A percentile compares a stretch with the other conserved stretches of the same genome.
These are phyloP conservation scores for Forbesichthys papilliferus DNA, from an alignment of 2,113 vertebrate species.

Conservation along the genomic window DNA sequence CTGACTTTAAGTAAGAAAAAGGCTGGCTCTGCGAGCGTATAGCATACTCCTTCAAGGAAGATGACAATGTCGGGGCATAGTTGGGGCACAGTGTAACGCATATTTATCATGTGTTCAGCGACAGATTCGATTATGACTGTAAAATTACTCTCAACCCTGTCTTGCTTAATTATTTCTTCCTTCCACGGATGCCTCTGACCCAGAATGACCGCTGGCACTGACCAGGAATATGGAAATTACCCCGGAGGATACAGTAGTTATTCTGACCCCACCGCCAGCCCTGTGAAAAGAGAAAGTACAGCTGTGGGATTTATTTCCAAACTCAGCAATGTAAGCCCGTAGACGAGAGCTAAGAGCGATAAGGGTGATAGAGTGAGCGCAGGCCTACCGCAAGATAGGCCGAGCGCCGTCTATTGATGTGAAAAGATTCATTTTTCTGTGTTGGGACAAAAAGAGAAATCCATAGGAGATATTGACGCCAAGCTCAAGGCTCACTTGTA, in stretches of 20 bases:
- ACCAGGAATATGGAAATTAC: constrained; percentile 39
- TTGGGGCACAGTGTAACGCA: background rate
- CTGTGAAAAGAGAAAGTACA: background rate
- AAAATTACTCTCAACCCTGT: background rate
- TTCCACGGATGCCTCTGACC: constrained; percentile 20
- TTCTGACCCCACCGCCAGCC: background rate
- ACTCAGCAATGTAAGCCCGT: constrained; percentile 38
- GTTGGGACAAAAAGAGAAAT: constrained; percentile 53
- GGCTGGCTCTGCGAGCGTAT: too few species aligned
- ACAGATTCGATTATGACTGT: background rate
- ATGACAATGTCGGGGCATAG: too few species aligned
- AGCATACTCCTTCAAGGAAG: too few species aligned
- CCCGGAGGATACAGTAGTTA: constrained; percentile 6
- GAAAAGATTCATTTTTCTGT: constrained; percentile 38
- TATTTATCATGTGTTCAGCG: background rate
- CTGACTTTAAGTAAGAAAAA: too few species aligned
- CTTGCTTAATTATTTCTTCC: background rate
- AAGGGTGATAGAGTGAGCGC: constrained; percentile 15
- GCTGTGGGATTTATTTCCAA: constrained; percentile 11
- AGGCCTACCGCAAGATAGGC: too few species aligned
- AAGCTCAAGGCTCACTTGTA: constrained; percentile 42
- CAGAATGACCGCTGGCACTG: constrained; percentile 16
- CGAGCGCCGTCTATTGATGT: too few species aligned
- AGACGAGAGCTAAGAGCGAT: constrained; percentile 48
- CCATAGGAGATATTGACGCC: constrained; percentile 62